These are phyloP conservation scores for Anser brachyrhynchus DNA, from an alignment of 2,113 vertebrate genomes.

Conservation along the genomic window DNA sequence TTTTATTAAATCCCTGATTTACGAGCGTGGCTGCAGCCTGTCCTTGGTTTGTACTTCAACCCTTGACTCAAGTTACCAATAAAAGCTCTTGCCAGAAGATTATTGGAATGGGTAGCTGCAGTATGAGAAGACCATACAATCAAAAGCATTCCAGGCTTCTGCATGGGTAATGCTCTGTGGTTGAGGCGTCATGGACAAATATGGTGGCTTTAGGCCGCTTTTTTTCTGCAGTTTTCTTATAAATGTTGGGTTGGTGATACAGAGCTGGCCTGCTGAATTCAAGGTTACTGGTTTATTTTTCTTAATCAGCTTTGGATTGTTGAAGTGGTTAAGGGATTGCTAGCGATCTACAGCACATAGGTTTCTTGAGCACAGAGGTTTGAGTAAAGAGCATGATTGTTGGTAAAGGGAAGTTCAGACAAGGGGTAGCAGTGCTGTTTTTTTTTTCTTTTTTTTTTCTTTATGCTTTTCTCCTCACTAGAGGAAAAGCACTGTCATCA, in stretches of 20 bases:
- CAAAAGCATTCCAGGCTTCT: background rate
- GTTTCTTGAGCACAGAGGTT: background rate
- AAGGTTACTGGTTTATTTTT: background rate
- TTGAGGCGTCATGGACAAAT: background rate
- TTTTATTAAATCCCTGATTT: background rate
- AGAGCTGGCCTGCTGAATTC: background rate
- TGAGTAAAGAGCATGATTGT: background rate
- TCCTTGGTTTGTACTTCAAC: background rate
- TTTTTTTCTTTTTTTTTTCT: background rate
- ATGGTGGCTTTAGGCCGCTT: background rate
- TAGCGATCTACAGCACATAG: no score
- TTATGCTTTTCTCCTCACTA: background rate
- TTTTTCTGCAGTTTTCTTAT: background rate
- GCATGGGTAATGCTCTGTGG: background rate
- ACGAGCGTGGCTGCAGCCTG: background rate
- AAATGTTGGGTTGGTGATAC: background rate
- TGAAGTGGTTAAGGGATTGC: rapidly evolving
- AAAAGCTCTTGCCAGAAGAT: background rate
- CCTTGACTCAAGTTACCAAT: background rate
- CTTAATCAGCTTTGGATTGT: background rate
- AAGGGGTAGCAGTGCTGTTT: rapidly evolving
- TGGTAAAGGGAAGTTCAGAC: background rate
- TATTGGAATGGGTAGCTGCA: background rate
- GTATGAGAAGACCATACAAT: background rate
- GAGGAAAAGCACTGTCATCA: background rate